Base-by-base conservation (phyloP, 2,797 vertebrate genomes). In the Sus cebifrons region DNA sequence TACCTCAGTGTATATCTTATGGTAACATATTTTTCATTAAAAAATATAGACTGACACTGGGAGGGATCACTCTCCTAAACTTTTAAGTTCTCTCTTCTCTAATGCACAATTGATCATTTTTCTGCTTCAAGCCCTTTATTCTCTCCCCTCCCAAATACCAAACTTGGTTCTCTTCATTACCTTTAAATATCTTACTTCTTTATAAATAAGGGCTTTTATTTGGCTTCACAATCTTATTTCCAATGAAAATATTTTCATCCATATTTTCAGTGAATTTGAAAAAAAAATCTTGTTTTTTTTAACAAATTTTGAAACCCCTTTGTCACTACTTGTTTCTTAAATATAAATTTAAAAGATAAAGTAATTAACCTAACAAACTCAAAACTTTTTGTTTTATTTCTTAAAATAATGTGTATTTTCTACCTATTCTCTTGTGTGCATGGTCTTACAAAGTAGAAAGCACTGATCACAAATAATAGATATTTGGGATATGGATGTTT, bases 261-360 rank as follows among this genome's bases (percentile, higher is more conserved):
- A 68, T 65, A 29, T 40, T 92, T 81, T 82, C n/a, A 74, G 49
- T 62, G 75, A 96, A 86, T 84, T 71, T 65, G 62, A 13, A 67
- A 96, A 78, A 82, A 49, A 56, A 44, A 49, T 49, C 44, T 4
- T 25, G 2, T 75, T 82, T 44, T 44, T 18, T 44, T 18, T 52
- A 56, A 84, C 36, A 65, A 52, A 52, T 11, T 64, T 58, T 54
- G 71, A 84, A 86, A 67, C 5, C 44, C 21, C 5, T 52, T 62
- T 68, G 71, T 36, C 11, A 73, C 49, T 91, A 64, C 2, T 3
- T 91, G n/a, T 15, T 54, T 96, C 9, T 77, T 87, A 95, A 62
- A 86, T 20, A 49, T 0, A 44, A 67, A 65, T 49, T 93, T 70
- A 21, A 62, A n/a, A 86, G 68, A 87, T 9, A 79, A 91, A 90